Conservation (phyloP, 2,797 vertebrate species). For the Acropternis orthonyx region DNA sequence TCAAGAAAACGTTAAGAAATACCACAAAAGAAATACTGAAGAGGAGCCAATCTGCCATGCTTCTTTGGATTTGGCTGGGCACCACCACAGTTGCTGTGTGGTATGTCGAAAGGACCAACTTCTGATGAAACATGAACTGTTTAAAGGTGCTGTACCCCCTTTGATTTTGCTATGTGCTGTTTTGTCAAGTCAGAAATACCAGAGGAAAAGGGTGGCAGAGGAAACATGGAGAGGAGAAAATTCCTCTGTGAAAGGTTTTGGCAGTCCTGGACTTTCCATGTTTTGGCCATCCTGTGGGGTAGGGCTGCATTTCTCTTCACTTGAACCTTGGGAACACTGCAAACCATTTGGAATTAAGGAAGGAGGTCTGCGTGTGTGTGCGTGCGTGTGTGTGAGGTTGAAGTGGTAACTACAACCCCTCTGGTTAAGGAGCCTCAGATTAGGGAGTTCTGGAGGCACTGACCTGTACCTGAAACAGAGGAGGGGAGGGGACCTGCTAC, state of each 20-base stretch:
- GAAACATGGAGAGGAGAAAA: neutral
- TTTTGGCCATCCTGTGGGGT: neutral
- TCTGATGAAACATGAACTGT: neutral
- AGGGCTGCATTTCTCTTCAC: neutral
- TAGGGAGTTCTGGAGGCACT: neutral
- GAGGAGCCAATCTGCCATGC: neutral
- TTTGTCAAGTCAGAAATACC: neutral
- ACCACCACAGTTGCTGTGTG: neutral
- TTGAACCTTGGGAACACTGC: neutral
- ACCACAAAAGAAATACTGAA: neutral
- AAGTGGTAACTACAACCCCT: neutral
- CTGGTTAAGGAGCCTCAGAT: neutral
- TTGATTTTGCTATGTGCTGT: neutral
- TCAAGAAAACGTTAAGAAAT: neutral
- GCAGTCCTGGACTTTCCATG: neutral
- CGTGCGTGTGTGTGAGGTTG: neutral
- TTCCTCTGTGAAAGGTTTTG: neutral
- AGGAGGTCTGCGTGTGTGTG: too few species aligned
- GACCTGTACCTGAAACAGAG: neutral
- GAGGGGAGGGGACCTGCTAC: neutral
- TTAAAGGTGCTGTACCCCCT: neutral
- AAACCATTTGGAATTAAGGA: neutral
- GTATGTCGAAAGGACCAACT: neutral
- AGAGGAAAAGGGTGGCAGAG: neutral
- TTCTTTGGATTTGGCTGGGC: neutral